Conservation (phyloP, 1,140 invertebrate genomes). For the Odontomachus brunneus region DNA sequence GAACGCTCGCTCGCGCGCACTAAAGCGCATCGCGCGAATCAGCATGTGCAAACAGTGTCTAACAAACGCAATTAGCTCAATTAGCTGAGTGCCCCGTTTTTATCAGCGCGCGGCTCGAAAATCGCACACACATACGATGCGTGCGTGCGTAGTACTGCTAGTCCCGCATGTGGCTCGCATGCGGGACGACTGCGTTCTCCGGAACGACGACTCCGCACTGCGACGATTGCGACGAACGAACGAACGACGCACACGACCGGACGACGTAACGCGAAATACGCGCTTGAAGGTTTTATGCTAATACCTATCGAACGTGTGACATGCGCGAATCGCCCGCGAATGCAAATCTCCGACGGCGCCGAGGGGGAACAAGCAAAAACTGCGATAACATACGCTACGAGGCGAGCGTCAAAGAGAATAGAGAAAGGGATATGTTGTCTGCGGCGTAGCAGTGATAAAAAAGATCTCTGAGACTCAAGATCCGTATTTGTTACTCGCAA, state of each 20-base stretch:
- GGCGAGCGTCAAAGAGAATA: background rate
- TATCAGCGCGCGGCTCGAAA: slow-evolving; percentile 8
- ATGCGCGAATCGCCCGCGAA: background rate
- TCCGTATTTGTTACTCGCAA: background rate
- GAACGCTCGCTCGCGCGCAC: slow-evolving; percentile 5
- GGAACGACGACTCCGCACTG: no score
- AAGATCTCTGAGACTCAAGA: no score
- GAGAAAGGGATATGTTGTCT: slow-evolving; percentile 1
- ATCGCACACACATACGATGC: no score
- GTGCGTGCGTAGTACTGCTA: slow-evolving; percentile 30
- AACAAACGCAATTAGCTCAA: slow-evolving; percentile 79
- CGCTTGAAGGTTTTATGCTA: slow-evolving; percentile 13
- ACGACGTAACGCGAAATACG: slow-evolving; percentile 4
- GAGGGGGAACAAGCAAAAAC: background rate
- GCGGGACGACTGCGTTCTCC: no score
- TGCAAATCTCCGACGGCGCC: background rate
- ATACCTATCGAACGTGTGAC: background rate
- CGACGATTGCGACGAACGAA: no score
- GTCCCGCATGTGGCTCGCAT: background rate
- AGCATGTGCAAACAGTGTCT: slow-evolving; percentile 59
- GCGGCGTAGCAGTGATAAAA: no score
- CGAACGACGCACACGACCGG: slow-evolving; percentile 8
- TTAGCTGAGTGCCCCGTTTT: slow-evolving; percentile 73
- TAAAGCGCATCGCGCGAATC: slow-evolving; percentile 59
- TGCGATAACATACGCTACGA: background rate